Conservation (phyloP, 2,113 vertebrate species). For the Leptobrachium ailaonicum region DNA sequence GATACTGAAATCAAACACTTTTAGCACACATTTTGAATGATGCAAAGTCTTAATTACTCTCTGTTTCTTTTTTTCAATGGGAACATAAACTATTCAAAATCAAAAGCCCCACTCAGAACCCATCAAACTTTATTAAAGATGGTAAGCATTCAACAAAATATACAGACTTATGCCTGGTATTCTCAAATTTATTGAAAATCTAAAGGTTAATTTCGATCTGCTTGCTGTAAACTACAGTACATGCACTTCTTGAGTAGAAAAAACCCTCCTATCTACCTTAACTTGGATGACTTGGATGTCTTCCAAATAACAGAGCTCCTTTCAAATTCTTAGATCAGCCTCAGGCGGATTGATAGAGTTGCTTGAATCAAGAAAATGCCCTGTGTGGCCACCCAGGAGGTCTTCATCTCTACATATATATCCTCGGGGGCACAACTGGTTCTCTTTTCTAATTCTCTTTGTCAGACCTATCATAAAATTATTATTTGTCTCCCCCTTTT, state of each 20-base stretch:
- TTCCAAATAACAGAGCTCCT: constrained; percentile 20
- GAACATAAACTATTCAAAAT: too few species aligned
- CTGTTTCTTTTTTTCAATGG: too few species aligned
- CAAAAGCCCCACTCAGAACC: too few species aligned
- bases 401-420: constrained; percentile 40
- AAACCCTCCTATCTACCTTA: neutral
- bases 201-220: neutral
- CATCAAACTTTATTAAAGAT: too few species aligned
- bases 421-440: constrained; percentile 42
- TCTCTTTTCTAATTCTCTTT: constrained; percentile 45
- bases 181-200: neutral
- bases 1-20: too few species aligned
- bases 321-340: constrained; percentile 40
- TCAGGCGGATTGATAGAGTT: constrained; percentile 35
- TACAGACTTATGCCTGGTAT: too few species aligned
- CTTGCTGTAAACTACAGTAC: neutral
- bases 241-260: neutral
- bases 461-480: constrained; percentile 33
- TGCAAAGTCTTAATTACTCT: too few species aligned
- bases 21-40: too few species aligned
- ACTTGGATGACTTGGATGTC: constrained; percentile 25
- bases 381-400: constrained; percentile 30
- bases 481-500: neutral
- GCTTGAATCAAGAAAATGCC: constrained; percentile 37
- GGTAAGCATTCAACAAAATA: too few species aligned